Percentiles rank a stretch among this genome's conserved stretches.
phyloP scores from a whole-genome alignment of 2,113 vertebrate species.

The Macquaria australasica region DNA sequence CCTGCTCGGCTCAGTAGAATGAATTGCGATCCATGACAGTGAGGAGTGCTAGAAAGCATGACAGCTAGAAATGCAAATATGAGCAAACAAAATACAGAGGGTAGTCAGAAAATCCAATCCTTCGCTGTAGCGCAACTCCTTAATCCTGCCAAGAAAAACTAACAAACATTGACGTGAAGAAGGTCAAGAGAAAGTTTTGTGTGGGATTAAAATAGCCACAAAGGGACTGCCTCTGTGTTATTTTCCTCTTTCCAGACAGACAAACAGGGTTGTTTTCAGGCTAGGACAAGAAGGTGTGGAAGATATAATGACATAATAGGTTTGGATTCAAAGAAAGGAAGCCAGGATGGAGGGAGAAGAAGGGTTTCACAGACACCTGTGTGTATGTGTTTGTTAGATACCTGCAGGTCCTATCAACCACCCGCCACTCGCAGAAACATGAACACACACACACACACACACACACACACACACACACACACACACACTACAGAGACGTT shows the following conservation, averaged over 20 bases:
- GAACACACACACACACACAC: not conserved
- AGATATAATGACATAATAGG: slow-evolving; percentile 12
- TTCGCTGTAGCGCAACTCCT: not conserved
- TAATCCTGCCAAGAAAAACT: slow-evolving; percentile 33
- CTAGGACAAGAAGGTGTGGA: slow-evolving; percentile 34
- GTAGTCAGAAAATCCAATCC: slow-evolving; percentile 36
- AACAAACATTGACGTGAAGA: slow-evolving; percentile 3
- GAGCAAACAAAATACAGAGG: not conserved
- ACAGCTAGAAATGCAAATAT: slow-evolving; percentile 39
- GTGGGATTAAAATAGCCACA: slow-evolving; percentile 6
- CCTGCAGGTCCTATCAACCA: slow-evolving; percentile 26
- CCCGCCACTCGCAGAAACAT: not conserved
- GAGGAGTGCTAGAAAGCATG: not conserved
- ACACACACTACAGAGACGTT: not conserved
- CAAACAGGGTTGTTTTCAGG: slow-evolving; percentile 14
- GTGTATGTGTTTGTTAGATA: slow-evolving; percentile 1
- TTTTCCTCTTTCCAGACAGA: slow-evolving; percentile 16
- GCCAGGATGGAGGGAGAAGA: not conserved
- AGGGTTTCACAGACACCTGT: slow-evolving; percentile 3
- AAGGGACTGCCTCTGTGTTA: not conserved
- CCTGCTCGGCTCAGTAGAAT: not conserved
- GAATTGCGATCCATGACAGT: slow-evolving; percentile 31
- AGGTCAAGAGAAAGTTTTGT: slow-evolving; percentile 15
- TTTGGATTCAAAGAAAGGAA: slow-evolving; percentile 3
- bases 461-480: not conserved